Conservation (phyloP, 2,888 invertebrate species). For the Tridacna gigas region DNA sequence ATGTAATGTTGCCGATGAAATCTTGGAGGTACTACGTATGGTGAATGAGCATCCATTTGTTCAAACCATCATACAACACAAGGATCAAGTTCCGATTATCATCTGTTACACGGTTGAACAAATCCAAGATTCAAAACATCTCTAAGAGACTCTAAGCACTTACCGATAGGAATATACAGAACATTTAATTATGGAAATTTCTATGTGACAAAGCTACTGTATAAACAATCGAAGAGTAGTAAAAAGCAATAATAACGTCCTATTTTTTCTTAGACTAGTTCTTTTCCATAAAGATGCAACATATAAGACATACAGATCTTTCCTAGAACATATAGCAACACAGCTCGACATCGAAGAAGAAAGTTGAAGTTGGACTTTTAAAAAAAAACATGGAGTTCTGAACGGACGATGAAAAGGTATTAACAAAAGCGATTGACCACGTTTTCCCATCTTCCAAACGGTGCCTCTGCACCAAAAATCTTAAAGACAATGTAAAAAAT, state of each 20-base stretch:
- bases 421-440: slow-evolving; percentile 35
- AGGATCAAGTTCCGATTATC: slow-evolving; percentile 35
- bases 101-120: slow-evolving; percentile 44
- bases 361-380: slow-evolving; percentile 30
- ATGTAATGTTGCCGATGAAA: slow-evolving; percentile 43
- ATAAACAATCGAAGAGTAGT: too few species aligned
- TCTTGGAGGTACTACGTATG: slow-evolving; percentile 36
- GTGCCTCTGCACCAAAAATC: slow-evolving; percentile 40
- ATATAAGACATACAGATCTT: slow-evolving; percentile 35
- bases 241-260: too few species aligned
- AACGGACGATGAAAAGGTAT: slow-evolving; percentile 30
- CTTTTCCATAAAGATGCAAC: too few species aligned
- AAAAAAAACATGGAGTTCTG: slow-evolving; percentile 34
- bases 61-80: slow-evolving; percentile 34
- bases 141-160: neutral
- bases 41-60: slow-evolving; percentile 35
- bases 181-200: neutral
- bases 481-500: slow-evolving; percentile 29
- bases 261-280: too few species aligned
- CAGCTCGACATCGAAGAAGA: slow-evolving; percentile 25
- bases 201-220: neutral
- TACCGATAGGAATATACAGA: slow-evolving; percentile 14
- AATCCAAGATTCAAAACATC: slow-evolving; percentile 30
- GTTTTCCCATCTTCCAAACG: slow-evolving; percentile 26
- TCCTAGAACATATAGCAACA: slow-evolving; percentile 36